Base-by-base conservation (phyloP, 2,888 invertebrate genomes). In the Drosophila borealis region DNA sequence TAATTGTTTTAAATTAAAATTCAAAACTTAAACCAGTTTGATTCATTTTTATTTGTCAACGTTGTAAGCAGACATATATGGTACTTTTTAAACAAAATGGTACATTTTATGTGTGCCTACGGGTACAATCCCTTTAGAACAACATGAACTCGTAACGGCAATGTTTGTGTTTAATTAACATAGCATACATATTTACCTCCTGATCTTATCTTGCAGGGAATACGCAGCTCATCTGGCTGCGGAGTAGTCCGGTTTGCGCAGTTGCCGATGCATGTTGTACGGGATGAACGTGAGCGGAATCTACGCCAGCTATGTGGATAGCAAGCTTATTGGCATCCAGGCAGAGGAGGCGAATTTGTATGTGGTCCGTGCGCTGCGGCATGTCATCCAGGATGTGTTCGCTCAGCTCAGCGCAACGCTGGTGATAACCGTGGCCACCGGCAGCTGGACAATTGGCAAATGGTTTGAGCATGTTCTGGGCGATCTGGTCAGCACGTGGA, bases 391-490 rank as follows among this genome's bases (percentile, higher is more conserved):
- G 25, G 61, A 83, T 29, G 74, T 81, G 3, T 83, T 85, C 5
- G 73, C 70, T 5, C 76, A 76, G 14, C 37, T 86, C 4, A 70
- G 77, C 44, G 60, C 67, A 19, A 86, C 74, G 0, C 17, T 84
- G 62, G 81, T 81, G 3, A 65, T 84, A 9, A 70, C 79, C 10
- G 45, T 74, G 1, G 63, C 81, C 0, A 17, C 75, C 4, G 45
- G 44, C 0, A 33, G 19, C 2, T 29, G 3, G 17, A 19, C 17
- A 17, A 57, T 62, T 4, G 53, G 51, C 5, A 33, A 41, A 0
- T 86, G 83, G 86, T 83, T 80, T 10, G 60, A 67, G n/a, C 44
- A 74, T n/a, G 59, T 83, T 9, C 53, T 80, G 11, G 59, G 50
- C 11, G 57, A 55, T n/a, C 39, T 83, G 29, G 49, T 69, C 10